Conservation (phyloP, 2,888 invertebrate genomes). For the Drosophila maculinotata region DNA sequence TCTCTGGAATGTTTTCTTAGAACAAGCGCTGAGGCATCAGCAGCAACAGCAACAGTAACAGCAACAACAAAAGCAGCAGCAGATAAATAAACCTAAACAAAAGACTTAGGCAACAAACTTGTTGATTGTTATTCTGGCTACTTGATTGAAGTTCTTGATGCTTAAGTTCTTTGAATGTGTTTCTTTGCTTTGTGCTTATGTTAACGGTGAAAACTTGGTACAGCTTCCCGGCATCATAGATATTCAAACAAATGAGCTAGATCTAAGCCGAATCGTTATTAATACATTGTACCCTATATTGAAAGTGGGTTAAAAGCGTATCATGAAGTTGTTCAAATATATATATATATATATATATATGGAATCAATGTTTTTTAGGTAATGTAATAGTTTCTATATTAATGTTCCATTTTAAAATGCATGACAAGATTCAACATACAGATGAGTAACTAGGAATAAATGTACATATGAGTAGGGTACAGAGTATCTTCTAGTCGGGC, state of each 20-base stretch:
- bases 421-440: no score
- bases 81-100: slow-evolving; percentile 47
- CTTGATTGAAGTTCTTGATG: slow-evolving; percentile 60
- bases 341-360: no score
- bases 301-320: no score
- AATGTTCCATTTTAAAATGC: no score
- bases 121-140: slow-evolving; percentile 53
- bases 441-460: no score
- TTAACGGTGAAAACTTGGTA: slow-evolving; percentile 57
- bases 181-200: slow-evolving; percentile 14
- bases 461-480: no score
- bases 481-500: no score
- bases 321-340: no score
- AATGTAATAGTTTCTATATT: no score
- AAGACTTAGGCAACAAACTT: slow-evolving; percentile 73
- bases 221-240: slow-evolving; percentile 47
- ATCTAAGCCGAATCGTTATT: slow-evolving; percentile 21
- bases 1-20: slow-evolving; percentile 44
- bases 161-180: slow-evolving; percentile 22
- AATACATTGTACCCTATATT: no score
- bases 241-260: slow-evolving; percentile 37
- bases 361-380: no score
- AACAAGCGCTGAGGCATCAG: slow-evolving; percentile 40
- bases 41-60: neutral
- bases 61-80: neutral